Evolutionary conservation across 2,797 vertebrate species (phyloP), one percentile per base, ranked within the genome.

Genomic region (Anniella stebbinsi): DNA sequence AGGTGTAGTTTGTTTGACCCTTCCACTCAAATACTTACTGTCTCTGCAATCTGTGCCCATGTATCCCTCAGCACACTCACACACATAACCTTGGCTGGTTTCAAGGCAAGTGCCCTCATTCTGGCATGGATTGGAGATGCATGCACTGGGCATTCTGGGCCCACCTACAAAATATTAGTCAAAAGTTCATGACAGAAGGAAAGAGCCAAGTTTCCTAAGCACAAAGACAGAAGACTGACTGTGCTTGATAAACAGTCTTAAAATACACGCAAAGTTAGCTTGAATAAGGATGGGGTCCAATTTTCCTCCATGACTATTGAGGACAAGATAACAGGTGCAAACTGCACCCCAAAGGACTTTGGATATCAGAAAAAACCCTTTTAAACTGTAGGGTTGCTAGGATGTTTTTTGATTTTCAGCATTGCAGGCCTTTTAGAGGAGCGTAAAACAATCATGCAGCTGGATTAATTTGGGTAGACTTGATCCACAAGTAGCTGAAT

Each of bases 61-160:
- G 89, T 96, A 97, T 84, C 96, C 97, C 73, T 96, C 95, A 0
- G 15, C 95, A 84, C 97, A 98, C 33, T 97, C 96, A 0, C 97
- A 98, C 91, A 97, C 17, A 0, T 97, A 97, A 91, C 97, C 96
- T 48, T 76, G 91, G 12, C 97, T 96, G 0, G 94, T 96, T 36
- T 97, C 97, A 93, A 97, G 95, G 51, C 98, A 98, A 87, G 94
- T 97, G 86, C 97, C 97, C 0, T 96, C 95, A 0, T 98, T 97
- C 93, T 96, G 95, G 95, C 97, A 98, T 0, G 97, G 97, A 1
- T 94, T 94, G 0, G 96, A 97, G 38, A 97, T 95, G 94, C 97
- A 98, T 69, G 96, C 87, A 0, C 95, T 77, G 0, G 96, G 92
- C 87, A 90, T 0, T 0, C 80, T 92, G 67, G 87, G 92, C 23